Evolutionary conservation across 2,797 vertebrate species (phyloP).

Genomic region (Cryptoblepharus egeriae): DNA sequence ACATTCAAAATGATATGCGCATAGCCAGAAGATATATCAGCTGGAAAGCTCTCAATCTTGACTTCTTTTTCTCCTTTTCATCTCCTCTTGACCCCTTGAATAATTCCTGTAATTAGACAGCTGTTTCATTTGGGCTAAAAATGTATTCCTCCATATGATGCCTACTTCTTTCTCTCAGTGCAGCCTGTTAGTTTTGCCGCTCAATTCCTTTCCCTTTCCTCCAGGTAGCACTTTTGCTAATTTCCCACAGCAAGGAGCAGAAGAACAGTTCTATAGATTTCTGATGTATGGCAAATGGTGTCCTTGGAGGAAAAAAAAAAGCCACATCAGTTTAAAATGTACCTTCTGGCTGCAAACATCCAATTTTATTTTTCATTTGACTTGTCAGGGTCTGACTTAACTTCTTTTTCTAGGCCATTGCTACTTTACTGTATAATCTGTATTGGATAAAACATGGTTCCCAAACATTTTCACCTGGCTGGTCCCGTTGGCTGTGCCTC

Average conservation of each 20-base stretch:
- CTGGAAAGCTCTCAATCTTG: not conserved
- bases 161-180: not conserved
- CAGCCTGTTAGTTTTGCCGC: not conserved
- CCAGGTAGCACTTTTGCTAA: not conserved
- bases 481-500: no score
- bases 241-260: conserved; percentile 7
- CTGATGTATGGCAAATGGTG: conserved; percentile 16
- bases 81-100: not conserved
- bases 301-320: not conserved
- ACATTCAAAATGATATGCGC: not conserved
- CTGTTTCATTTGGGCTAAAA: not conserved
- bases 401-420: not conserved
- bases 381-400: conserved; percentile 20
- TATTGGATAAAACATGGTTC: not conserved
- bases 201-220: no score
- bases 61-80: no score
- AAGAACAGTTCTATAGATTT: conserved; percentile 24
- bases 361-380: conserved; percentile 34
- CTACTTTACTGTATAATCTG: not conserved
- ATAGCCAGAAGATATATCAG: not conserved
- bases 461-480: not conserved
- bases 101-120: not conserved
- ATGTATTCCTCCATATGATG: not conserved
- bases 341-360: conserved; percentile 27
- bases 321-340: conserved; percentile 7